phyloP scores from a whole-genome alignment of 2,888 invertebrate species.

The Chouioia cunea region DNA sequence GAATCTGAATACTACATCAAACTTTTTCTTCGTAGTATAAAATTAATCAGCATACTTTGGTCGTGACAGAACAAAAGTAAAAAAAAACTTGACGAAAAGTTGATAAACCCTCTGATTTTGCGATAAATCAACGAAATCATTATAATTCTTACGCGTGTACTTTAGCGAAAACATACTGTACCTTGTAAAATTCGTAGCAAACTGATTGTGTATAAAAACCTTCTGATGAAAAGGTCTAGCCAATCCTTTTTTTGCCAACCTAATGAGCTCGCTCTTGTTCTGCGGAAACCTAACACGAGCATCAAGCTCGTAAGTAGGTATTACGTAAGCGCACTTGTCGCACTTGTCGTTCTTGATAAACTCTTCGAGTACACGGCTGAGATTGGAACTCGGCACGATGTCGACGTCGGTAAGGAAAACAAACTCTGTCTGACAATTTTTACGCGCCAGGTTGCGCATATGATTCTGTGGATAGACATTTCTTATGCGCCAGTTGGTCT shows the following conservation, averaged over 20 bases:
- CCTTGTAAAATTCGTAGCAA: constrained; percentile 91
- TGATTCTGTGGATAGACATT: constrained; percentile 92
- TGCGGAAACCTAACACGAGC: constrained; percentile 82
- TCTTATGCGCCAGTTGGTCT: constrained; percentile 79
- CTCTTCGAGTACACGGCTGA: constrained; percentile 78
- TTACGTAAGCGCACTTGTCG: constrained; percentile 85
- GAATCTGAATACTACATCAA: too few species aligned
- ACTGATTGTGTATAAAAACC: constrained; percentile 93
- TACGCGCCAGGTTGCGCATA: constrained; percentile 86
- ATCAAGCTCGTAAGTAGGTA: constrained; percentile 91
- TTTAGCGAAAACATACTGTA: too few species aligned
- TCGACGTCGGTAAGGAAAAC: constrained; percentile 91
- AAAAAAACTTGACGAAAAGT: too few species aligned
- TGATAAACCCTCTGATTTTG: too few species aligned
- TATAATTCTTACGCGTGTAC: too few species aligned
- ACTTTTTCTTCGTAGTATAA: too few species aligned
- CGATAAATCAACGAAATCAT: too few species aligned
- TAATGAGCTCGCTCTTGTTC: constrained; percentile 83
- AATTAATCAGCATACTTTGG: too few species aligned
- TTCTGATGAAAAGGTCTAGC: constrained; percentile 92
- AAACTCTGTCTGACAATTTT: constrained; percentile 84
- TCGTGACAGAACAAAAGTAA: too few species aligned
- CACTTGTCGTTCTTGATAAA: constrained; percentile 76
- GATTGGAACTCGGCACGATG: constrained; percentile 83
- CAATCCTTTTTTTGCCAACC: constrained; percentile 82